Conservation (phyloP, 2,888 invertebrate species). For the Tipula confusa region DNA sequence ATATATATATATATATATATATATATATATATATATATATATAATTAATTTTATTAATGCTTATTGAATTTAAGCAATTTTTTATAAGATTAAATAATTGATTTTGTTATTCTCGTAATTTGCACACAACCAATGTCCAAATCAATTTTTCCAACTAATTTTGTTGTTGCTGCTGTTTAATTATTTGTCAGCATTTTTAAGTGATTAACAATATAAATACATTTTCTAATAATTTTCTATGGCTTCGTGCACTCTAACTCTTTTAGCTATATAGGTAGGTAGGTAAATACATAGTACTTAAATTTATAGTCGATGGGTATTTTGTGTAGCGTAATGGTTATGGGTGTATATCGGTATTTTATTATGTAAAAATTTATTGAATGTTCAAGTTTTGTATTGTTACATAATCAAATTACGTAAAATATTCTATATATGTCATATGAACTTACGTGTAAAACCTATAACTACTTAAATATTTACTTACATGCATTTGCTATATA, state of each 20-base stretch:
- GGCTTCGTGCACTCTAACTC: neutral
- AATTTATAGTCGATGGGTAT: neutral
- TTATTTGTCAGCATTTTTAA: neutral
- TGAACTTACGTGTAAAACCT: neutral
- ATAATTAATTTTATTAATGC: neutral
- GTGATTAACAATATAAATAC: neutral
- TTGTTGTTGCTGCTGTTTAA: neutral
- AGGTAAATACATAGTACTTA: too few species aligned
- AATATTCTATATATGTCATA: neutral
- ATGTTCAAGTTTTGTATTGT: slow-evolving; percentile 6
- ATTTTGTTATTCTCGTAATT: neutral
- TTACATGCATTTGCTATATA: too few species aligned
- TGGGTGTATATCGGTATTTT: neutral
- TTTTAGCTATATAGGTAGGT: neutral
- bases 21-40: too few species aligned
- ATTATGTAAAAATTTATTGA: neutral
- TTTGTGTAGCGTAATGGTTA: neutral
- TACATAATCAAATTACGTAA: neutral
- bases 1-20: too few species aligned
- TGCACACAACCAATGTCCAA: neutral
- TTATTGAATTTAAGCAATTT: neutral
- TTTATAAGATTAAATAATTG: neutral
- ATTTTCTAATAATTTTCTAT: neutral
- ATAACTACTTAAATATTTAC: neutral
- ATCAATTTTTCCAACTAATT: neutral